Base-by-base conservation (phyloP, 2,113 vertebrate genomes). In the Hydrochoerus hydrochaeris region DNA sequence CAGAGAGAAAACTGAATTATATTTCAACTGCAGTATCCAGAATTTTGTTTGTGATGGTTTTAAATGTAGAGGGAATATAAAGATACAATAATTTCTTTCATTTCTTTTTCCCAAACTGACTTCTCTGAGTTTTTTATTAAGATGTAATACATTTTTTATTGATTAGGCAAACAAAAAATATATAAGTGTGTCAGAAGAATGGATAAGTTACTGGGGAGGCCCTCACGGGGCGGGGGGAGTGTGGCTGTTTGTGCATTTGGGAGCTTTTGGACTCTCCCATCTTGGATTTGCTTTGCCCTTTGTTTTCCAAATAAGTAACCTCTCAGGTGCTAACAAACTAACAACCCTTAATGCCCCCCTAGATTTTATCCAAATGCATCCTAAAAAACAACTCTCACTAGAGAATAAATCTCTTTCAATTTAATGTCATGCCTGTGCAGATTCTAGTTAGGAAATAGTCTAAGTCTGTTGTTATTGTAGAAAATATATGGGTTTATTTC, bases 371-470 rank as follows among this genome's bases (percentile, higher is more conserved):
- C 41, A 38, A 75, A 16, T 35, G 13, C 16, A 54, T 65, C 46
- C 58, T 73, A 49, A 90, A 60, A 35, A 65, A 57, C 54, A 22
- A 3, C 38, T 24, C 38, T 52, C 35, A 8, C 17, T 75, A 19
- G 38, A 84, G 35, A 92, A 90, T 41, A 96, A 82, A 88, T 78
- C 9, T 41, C 38, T 94, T 91, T 58, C 80, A 85, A 20, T 58
- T n/a, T 58, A 65, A 85, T 92, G n/a, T 63, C 4, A 46, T 3
- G 9, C 24, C 77, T 65, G 7, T 83, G 26, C 30, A 54, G n/a
- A 11, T 67, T 65, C 57, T 62, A 44, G 30, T 85, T 24, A 90
- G 85, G 38, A 22, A 38, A 90, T 49, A 35, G 71, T 41, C 63
- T 83, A 57, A 83, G 73, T 63, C 67, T 58, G 35, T 57, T 80